A percentile compares a stretch with the other conserved stretches of the same genome.
These are phyloP conservation scores for Neria commutata DNA, from an alignment of 2,888 invertebrate species.

Conservation along the genomic window DNA sequence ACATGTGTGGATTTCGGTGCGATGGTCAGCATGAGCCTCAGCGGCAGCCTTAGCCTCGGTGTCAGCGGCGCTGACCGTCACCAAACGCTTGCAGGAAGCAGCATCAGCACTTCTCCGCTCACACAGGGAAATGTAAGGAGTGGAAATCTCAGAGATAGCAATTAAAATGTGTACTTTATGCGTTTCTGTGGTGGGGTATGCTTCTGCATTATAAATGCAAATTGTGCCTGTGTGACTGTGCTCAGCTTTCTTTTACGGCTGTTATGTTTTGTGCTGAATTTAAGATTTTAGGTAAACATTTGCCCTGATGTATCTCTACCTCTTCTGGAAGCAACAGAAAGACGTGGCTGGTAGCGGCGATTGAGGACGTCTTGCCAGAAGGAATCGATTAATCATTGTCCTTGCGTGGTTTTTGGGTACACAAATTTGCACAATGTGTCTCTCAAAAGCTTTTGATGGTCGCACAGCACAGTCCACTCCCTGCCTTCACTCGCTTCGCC, in stretches of 20 bases:
- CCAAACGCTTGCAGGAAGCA: slow-evolving; percentile 15
- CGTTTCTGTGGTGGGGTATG: slow-evolving; percentile 33
- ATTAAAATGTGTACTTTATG: slow-evolving; percentile 42
- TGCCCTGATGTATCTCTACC: slow-evolving; percentile 20
- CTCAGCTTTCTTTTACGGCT: neutral
- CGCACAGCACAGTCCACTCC: no score
- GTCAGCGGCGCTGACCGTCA: slow-evolving; percentile 14
- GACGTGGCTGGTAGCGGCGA: neutral
- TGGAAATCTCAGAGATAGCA: slow-evolving; percentile 42
- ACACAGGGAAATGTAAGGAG: slow-evolving; percentile 27
- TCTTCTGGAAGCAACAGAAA: no score
- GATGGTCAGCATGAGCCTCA: slow-evolving; percentile 33
- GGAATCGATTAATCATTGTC: slow-evolving; percentile 37
- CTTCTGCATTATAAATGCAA: slow-evolving; percentile 58
- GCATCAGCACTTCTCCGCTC: neutral
- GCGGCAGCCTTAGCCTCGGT: slow-evolving; percentile 30
- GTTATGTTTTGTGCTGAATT: slow-evolving; percentile 26
- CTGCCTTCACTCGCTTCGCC: no score
- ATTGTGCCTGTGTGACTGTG: slow-evolving; percentile 47
- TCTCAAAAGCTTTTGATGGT: neutral
- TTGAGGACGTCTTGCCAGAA: slow-evolving; percentile 11
- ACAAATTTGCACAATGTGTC: slow-evolving; percentile 9
- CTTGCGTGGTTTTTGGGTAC: slow-evolving; percentile 16
- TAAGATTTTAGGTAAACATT: slow-evolving; percentile 53
- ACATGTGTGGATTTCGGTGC: slow-evolving; percentile 28